phyloP scores from a whole-genome alignment of 2,888 invertebrate genomes.

The Meteorus cinctellus region DNA sequence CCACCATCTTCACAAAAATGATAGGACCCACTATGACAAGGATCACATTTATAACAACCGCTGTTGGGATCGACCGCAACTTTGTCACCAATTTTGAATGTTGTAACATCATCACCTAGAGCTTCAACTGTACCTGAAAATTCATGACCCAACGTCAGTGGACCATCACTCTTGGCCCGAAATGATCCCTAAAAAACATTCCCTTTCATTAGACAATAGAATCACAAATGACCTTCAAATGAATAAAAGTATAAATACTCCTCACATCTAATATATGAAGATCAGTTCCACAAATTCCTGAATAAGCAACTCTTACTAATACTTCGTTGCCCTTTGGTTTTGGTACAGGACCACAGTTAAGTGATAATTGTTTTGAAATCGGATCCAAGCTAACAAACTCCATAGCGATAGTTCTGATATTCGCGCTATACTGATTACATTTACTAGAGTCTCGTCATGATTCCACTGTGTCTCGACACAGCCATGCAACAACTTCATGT shows the following conservation, averaged over 20 bases:
- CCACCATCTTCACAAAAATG: constrained; percentile 79
- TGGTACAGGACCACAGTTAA: constrained; percentile 60
- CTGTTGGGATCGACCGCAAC: constrained; percentile 83
- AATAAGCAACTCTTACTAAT: constrained; percentile 79
- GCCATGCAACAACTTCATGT: neutral
- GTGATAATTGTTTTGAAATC: constrained; percentile 55
- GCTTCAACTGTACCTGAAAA: constrained; percentile 79
- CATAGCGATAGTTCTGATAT: neutral
- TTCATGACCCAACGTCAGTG: constrained; percentile 80
- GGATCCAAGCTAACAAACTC: constrained; percentile 64
- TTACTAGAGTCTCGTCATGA: neutral
- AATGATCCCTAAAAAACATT: constrained; percentile 77
- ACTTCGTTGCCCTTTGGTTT: constrained; percentile 74
- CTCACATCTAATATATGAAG: constrained; percentile 81
- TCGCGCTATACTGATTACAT: neutral
- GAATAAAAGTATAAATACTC: too few relatives aligned
- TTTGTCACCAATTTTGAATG: constrained; percentile 79
- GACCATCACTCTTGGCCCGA: constrained; percentile 76
- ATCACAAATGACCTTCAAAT: neutral
- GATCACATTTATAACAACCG: constrained; percentile 78
- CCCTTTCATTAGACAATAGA: neutral
- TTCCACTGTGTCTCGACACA: neutral
- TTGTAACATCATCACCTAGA: constrained; percentile 76
- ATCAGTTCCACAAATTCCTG: constrained; percentile 84
- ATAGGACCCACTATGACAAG: constrained; percentile 79